Evolutionary conservation across 2,888 invertebrate genomes (phyloP), one percentile per base, ranked within the genome.

Genomic region (Coecobrya sp.): DNA sequence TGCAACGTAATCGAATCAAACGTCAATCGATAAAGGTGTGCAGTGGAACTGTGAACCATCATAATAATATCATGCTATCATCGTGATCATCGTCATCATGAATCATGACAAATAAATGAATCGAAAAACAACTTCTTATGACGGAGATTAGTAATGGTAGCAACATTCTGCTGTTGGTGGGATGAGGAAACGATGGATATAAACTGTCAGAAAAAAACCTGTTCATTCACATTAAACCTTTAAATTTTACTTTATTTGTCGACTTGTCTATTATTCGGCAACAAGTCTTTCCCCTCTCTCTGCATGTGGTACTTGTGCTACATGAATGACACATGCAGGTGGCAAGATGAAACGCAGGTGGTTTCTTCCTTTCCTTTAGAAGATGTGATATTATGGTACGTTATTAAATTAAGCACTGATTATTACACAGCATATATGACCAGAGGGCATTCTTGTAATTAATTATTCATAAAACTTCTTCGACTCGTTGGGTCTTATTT

Each of bases 271-370:
- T n/a, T n/a, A n/a, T 49, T 76, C 49, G 22, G 22, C 27, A 49
- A 25, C 27, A 25, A 49, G n/a, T 76, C 76, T 22, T 49, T 76
- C 49, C 10, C 49, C 36, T 45, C 76, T 49, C 49, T 22, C 22
- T 3, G 13, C 49, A 11, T 73, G 73, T 65, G 65, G 65, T 27
- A 36, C 10, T 70, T 70, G 70, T 36, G 30, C 70, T 30, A 70
- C 36, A 36, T 70, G 36, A 70, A 70, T 70, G 70, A 36, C 70
- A 70, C 70, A 70, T 70, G n/a, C 36, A 36, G 36, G 70, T 70
- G 70, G n/a, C 59, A 59, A 2, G 11, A 59, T 11, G 19, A 59
- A 70, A 13, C n/a, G 11, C 7, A 36, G 30, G 70, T 36, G 70
- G 36, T 36, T n/a, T 70, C n/a, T 70, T 59, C 19, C 1, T n/a